Evolutionary conservation across 2,888 invertebrate species (phyloP).

Genomic region (Pasiphila rectangulata): DNA sequence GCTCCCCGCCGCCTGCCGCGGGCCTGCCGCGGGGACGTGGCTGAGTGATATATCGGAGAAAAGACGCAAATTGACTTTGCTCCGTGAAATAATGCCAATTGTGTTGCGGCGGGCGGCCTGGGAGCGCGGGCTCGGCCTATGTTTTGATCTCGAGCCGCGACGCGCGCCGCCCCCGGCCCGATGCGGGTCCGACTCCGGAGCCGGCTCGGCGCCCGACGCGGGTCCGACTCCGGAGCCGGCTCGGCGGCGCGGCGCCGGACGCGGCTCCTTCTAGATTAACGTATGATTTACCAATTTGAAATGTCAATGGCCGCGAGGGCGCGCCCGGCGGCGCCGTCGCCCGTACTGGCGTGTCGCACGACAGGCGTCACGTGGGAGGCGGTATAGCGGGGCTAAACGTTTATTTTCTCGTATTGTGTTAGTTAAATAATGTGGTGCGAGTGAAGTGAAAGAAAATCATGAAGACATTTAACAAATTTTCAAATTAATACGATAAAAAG

Average conservation of each 20-base stretch:
- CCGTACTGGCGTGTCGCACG: too few species aligned
- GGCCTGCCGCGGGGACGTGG: neutral
- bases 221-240: slow-evolving; percentile 44
- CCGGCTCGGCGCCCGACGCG: slow-evolving; percentile 38
- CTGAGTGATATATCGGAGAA: neutral
- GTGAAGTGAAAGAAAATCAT: slow-evolving; percentile 74
- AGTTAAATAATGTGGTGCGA: slow-evolving; percentile 66
- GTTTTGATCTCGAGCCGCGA: slow-evolving; percentile 21
- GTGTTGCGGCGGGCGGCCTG: too few species aligned
- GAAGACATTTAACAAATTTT: slow-evolving; percentile 81
- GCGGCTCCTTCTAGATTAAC: slow-evolving; percentile 68
- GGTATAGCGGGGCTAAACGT: slow-evolving; percentile 63
- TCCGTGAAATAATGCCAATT: too few species aligned
- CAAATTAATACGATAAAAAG: slow-evolving; percentile 76
- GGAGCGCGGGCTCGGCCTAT: slow-evolving; percentile 6
- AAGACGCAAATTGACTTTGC: neutral
- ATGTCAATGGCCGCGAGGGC: slow-evolving; percentile 63
- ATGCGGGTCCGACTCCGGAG: neutral
- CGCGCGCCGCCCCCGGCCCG: slow-evolving; percentile 2
- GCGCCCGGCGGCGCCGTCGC: slow-evolving; percentile 12
- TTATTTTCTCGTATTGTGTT: slow-evolving; percentile 70
- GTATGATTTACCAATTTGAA: slow-evolving; percentile 66
- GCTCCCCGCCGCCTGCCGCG: neutral
- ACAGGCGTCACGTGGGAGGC: slow-evolving; percentile 54
- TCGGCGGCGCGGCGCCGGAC: slow-evolving; percentile 27